Evolutionary conservation across 2,797 vertebrate species (phyloP).

Genomic region (Jordanella pulchra): DNA sequence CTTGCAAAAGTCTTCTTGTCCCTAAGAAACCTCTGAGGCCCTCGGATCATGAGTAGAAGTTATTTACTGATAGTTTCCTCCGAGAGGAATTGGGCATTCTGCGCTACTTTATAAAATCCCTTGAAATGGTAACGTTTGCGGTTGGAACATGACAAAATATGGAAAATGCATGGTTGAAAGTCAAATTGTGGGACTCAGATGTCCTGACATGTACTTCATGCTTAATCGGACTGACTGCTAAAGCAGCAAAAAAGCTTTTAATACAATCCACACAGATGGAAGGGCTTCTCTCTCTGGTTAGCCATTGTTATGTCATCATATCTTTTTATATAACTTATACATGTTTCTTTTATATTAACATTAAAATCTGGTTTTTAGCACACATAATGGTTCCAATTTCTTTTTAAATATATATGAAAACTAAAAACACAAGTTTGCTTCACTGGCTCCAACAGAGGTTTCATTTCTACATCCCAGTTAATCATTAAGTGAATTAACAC

Average conservation of each 20-base stretch:
- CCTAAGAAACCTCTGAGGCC: no score
- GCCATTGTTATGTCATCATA: background rate
- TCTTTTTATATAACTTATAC: background rate
- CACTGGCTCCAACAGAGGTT: background rate
- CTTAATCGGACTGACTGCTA: no score
- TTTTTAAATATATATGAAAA: background rate
- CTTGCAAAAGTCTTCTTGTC: background rate
- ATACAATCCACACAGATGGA: background rate
- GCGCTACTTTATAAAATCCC: background rate
- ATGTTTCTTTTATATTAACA: background rate
- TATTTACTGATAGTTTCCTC: background rate
- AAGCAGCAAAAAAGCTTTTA: background rate
- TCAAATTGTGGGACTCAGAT: no score
- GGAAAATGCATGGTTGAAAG: background rate
- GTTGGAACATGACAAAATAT: background rate
- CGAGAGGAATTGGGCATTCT: no score
- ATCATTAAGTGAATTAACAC: constrained; percentile 7
- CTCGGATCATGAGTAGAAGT: background rate
- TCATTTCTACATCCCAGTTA: background rate
- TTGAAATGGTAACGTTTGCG: background rate
- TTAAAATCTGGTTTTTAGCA: background rate
- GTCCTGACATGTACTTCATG: no score
- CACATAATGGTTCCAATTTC: background rate
- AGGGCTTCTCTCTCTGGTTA: background rate
- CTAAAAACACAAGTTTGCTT: background rate